Evolutionary conservation across 2,888 invertebrate species (phyloP), one percentile per base, ranked within the genome.

Genomic region (Acrobeloides nanus): DNA sequence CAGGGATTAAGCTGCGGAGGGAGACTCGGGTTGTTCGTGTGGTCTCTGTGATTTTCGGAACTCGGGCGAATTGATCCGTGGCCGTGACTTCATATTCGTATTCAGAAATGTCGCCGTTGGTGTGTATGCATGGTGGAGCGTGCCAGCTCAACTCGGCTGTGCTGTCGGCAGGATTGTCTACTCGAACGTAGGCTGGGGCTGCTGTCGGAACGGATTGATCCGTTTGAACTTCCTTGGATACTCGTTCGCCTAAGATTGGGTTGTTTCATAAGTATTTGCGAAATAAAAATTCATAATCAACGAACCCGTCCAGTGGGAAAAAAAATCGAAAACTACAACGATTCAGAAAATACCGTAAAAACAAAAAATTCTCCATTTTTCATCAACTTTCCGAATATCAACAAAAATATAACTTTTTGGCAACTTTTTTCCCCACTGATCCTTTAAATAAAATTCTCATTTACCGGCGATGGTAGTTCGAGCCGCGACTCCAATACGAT

Each of bases 81-180:
- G 67, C 54, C 8, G 64, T 58, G 8, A 73, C 60, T 23, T 72
- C 69, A 37, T 73, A 73, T 39, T 73, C 73, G 55, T 74, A 73
- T 43, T 73, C 72, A 37, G 63, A 61, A 43, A 73, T 64, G 31
- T 74, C 71, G 23, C 73, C 73, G 45, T 73, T 70, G 6, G 73
- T 73, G 33, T 72, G 63, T 20, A 69, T 59, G 50, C 73, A 73
- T 7, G 69, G 62, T 12, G 73, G 73, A 6, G 70, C 70, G 51
- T 73, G 73, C 73, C 73, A 73, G 17, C 58, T 61, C 37, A 73
- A 49, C 17, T 60, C 62, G 18, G 63, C 60, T 24, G 54, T 60
- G 12, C 58, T 58, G 18, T 62, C 63, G 4, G 49, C 58, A n/a
- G 55, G 53, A 17, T 56, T 59, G 23, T 67, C 67, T 7, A 62